Conservation (phyloP, 2,113 vertebrate genomes). For the Phoenicopterus ruber region DNA sequence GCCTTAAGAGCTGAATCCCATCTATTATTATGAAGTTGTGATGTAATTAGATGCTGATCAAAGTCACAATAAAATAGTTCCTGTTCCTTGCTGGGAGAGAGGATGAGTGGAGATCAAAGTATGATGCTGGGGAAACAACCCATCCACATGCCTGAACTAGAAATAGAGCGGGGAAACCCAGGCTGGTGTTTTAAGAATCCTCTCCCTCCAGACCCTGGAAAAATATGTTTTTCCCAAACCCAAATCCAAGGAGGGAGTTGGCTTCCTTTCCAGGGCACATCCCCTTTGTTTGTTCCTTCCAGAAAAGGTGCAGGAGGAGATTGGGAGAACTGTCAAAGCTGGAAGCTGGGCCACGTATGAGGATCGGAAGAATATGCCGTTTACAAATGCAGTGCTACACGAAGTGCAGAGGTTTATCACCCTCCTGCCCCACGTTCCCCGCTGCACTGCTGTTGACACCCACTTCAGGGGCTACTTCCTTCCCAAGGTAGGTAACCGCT, state of each 20-base stretch:
- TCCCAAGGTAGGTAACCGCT: conserved; percentile 69
- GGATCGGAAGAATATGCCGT: conserved; percentile 73
- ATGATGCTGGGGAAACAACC: not conserved
- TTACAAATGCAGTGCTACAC: conserved; percentile 84
- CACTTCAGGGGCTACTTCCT: conserved; percentile 73
- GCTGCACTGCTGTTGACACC: conserved; percentile 48
- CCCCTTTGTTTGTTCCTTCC: not conserved
- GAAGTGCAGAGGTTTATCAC: conserved; percentile 89
- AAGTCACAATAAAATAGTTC: not conserved
- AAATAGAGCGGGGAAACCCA: not conserved
- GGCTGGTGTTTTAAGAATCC: not conserved
- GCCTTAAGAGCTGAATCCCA: not conserved
- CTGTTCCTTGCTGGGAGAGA: not conserved
- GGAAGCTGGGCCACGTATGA: conserved; percentile 43
- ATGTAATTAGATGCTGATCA: not conserved
- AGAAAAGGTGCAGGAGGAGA: conserved; percentile 76
- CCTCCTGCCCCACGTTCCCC: conserved; percentile 72
- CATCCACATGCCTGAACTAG: not conserved
- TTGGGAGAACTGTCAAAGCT: conserved; percentile 39
- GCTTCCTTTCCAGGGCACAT: not conserved
- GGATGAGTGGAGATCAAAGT: not conserved
- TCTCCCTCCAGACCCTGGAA: not conserved
- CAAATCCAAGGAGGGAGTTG: not conserved
- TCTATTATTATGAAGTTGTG: not conserved
- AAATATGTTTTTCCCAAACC: not conserved